Evolutionary conservation across 2,797 vertebrate species (phyloP).

Genomic region (Margarornis squamiger): DNA sequence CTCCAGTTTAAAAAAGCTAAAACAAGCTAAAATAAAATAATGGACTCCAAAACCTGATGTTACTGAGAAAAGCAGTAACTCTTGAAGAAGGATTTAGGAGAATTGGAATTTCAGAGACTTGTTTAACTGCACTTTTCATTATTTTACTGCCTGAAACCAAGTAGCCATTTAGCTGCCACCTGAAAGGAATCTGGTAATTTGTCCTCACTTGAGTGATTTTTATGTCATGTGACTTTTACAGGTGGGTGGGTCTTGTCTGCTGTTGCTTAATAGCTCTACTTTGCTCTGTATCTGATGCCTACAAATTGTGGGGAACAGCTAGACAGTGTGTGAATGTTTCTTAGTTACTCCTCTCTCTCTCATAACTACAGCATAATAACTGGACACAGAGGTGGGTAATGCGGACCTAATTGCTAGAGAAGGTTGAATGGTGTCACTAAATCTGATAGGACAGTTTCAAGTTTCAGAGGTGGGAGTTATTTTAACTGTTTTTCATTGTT

Average conservation of each 20-base stretch:
- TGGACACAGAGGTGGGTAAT: rapidly evolving
- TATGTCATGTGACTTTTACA: background rate
- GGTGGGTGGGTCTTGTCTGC: background rate
- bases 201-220: background rate
- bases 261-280: background rate
- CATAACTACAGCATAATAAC: background rate
- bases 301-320: rapidly evolving
- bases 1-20: background rate
- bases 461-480: background rate
- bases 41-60: background rate
- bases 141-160: background rate
- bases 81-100: background rate
- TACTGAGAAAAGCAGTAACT: background rate
- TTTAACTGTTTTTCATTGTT: background rate
- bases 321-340: background rate
- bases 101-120: background rate
- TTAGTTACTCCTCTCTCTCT: background rate
- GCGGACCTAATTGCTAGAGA: rapidly evolving
- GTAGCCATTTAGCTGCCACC: background rate
- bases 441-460: background rate
- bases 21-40: background rate
- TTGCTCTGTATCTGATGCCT: background rate
- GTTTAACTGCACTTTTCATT: background rate
- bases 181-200: background rate
- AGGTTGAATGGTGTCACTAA: background rate